phyloP scores from a whole-genome alignment of 2,797 vertebrate species.

The Caiman crocodilus region DNA sequence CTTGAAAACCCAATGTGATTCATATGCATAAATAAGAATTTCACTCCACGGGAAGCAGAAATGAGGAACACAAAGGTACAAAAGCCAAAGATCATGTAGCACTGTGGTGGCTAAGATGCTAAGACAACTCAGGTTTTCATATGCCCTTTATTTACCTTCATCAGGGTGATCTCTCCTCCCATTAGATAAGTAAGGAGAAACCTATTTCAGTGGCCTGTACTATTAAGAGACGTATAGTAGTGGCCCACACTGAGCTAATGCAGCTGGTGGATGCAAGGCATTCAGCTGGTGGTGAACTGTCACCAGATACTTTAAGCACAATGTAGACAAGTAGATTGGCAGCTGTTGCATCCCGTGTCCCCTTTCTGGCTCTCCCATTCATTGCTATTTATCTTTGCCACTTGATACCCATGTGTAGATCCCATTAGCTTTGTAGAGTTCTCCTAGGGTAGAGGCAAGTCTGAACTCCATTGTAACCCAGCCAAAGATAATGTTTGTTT shows the following conservation, averaged over 20 bases:
- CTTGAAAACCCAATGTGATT: constrained; percentile 1
- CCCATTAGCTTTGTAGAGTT: not conserved
- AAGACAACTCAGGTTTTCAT: not conserved
- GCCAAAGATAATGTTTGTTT: not conserved
- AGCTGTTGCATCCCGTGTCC: not conserved
- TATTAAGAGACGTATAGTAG: not conserved
- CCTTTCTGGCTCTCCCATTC: not conserved
- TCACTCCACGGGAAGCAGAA: not conserved
- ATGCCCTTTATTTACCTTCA: not conserved
- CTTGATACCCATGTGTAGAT: not conserved
- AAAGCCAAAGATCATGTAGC: not conserved
- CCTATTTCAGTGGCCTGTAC: not conserved
- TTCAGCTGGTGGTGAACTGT: not conserved
- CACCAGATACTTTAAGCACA: accelerated
- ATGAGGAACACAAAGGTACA: not conserved
- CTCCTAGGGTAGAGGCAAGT: not conserved
- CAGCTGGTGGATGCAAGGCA: not conserved
- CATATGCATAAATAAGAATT: not conserved
- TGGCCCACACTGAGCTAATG: accelerated
- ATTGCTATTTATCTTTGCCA: accelerated
- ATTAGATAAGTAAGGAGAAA: no score
- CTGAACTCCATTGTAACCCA: accelerated
- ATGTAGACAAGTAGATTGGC: not conserved
- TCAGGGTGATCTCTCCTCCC: not conserved
- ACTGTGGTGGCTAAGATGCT: not conserved